Evolutionary conservation across 1,140 invertebrate genomes (phyloP).

Genomic region (Sycophila sp.): DNA sequence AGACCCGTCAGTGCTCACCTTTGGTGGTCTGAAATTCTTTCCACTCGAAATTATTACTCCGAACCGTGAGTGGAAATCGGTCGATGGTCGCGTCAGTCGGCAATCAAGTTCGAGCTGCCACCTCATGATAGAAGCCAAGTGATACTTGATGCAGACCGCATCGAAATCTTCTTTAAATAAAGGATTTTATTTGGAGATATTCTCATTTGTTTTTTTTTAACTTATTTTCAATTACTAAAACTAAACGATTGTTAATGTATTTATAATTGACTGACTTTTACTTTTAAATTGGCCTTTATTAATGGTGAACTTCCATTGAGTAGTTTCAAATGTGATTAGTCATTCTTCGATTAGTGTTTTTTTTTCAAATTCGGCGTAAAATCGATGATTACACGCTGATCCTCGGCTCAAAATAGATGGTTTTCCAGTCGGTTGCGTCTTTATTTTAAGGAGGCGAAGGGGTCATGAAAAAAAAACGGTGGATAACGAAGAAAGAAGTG

Average conservation of each 20-base stretch:
- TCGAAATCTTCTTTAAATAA: too few relatives aligned
- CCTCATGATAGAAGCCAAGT: too few relatives aligned
- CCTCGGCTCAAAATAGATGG: constrained; percentile 47
- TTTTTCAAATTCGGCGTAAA: constrained; percentile 43
- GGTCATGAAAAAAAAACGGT: neutral
- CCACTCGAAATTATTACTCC: constrained; percentile 53
- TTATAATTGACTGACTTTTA: neutral
- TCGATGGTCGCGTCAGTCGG: constrained; percentile 37
- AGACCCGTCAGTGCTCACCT: constrained; percentile 42
- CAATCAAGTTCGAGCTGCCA: constrained; percentile 42
- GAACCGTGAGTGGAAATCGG: constrained; percentile 54
- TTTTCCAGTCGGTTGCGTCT: constrained; percentile 52
- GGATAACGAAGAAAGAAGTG: neutral
- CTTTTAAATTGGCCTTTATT: constrained; percentile 34
- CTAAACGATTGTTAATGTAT: too few relatives aligned
- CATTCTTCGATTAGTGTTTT: constrained; percentile 46
- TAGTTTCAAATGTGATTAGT: constrained; percentile 54
- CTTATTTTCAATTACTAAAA: too few relatives aligned
- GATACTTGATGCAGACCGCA: neutral
- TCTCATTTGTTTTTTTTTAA: too few relatives aligned
- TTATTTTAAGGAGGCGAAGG: neutral
- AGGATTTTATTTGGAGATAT: too few relatives aligned
- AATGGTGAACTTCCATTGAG: constrained; percentile 42
- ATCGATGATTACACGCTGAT: constrained; percentile 52
- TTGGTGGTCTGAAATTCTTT: constrained; percentile 60